These are phyloP conservation scores for Helogale parvula DNA, from an alignment of 2,113 vertebrate genomes.

Conservation along the genomic window DNA sequence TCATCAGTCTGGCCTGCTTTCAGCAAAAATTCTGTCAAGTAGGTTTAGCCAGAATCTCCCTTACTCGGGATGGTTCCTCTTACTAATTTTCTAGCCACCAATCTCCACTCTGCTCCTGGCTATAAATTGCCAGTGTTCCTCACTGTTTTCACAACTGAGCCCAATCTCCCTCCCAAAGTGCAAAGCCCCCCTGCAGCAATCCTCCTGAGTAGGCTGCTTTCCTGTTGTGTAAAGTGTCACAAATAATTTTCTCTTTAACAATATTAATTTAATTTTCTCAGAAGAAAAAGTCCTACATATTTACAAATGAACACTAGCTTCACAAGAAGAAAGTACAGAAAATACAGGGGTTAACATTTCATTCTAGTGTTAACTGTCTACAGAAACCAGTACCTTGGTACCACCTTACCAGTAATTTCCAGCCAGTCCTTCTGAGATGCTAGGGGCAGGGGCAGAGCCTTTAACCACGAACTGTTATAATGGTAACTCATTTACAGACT, in stretches of 20 bases:
- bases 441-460: neutral
- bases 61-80: neutral
- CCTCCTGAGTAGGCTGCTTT: neutral
- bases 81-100: neutral
- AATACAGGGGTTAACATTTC: neutral
- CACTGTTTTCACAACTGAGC: neutral
- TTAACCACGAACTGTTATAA: neutral
- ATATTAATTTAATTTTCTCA: neutral
- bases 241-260: neutral
- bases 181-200: neutral
- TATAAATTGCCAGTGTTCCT: neutral
- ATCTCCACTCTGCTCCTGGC: neutral
- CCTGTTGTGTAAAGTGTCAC: neutral
- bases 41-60: neutral
- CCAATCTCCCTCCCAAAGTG: neutral
- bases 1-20: neutral
- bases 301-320: slow-evolving; percentile 10
- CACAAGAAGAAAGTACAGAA: neutral
- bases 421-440: neutral
- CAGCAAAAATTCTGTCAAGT: neutral
- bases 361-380: neutral
- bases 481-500: neutral
- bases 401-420: neutral
- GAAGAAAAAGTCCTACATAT: neutral
- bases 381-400: neutral